A percentile compares a stretch with the other conserved stretches of the same genome.
phyloP scores from a whole-genome alignment of 2,113 vertebrate genomes.

The human (Homo sapiens) region GRCh38 chr9:93136501-93137000 shows the following conservation, averaged over 20 bases:
- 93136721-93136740: not conserved
- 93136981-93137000: too few species aligned
- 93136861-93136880: rapidly evolving
- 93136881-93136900: not conserved
- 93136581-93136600: too few species aligned
- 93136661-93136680: too few species aligned
- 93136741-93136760: rapidly evolving
- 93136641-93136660: too few species aligned
- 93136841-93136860: too few species aligned
- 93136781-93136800: not conserved
- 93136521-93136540: too few species aligned
- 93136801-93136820: not conserved
- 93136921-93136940: not conserved
- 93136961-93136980: not conserved
- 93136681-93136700: not conserved
- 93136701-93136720: not conserved
- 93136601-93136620: too few species aligned
- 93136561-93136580: too few species aligned
- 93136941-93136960: not conserved
- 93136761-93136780: not conserved
- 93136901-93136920: not conserved
- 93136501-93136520: too few species aligned
- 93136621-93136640: too few species aligned
- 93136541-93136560: too few species aligned
- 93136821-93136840: not conserved